phyloP scores from a whole-genome alignment of 2,113 vertebrate genomes.

The Camelus dromedarius region DNA sequence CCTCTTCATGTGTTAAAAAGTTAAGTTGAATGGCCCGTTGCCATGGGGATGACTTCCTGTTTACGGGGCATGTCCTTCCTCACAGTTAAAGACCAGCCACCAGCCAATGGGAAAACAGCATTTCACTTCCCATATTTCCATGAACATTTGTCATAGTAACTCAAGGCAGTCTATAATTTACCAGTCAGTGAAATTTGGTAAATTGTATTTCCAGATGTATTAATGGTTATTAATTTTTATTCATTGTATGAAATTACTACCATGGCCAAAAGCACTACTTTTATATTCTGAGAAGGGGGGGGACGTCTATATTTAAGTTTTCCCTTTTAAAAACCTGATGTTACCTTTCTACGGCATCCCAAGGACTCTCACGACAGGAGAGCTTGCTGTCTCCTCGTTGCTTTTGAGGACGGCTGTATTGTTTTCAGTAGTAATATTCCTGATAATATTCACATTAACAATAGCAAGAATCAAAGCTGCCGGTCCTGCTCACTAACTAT shows the following conservation, averaged over 20 bases:
- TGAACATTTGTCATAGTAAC: slow-evolving; percentile 53
- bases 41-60: slow-evolving; percentile 84
- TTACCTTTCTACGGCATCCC: background rate
- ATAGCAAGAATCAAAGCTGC: background rate
- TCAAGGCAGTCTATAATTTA: slow-evolving; percentile 66
- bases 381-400: background rate
- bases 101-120: slow-evolving; percentile 59
- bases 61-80: slow-evolving; percentile 63
- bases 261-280: background rate
- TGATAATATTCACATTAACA: background rate
- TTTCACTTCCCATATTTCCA: slow-evolving; percentile 57
- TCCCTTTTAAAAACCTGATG: slow-evolving; percentile 7
- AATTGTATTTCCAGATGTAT: slow-evolving; percentile 65
- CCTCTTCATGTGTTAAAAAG: slow-evolving; percentile 85
- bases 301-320: background rate
- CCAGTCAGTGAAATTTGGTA: slow-evolving; percentile 67
- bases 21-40: slow-evolving; percentile 83
- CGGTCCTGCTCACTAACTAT: background rate
- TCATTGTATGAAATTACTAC: slow-evolving; percentile 35
- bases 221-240: slow-evolving; percentile 61
- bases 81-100: slow-evolving; percentile 61
- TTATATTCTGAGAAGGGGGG: background rate
- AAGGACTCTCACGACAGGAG: background rate
- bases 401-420: background rate
- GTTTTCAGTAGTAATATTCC: background rate